A percentile compares a stretch with the other conserved stretches of the same genome.
phyloP scores from a whole-genome alignment of 2,888 invertebrate species.

The Ctenicera cuprea region DNA sequence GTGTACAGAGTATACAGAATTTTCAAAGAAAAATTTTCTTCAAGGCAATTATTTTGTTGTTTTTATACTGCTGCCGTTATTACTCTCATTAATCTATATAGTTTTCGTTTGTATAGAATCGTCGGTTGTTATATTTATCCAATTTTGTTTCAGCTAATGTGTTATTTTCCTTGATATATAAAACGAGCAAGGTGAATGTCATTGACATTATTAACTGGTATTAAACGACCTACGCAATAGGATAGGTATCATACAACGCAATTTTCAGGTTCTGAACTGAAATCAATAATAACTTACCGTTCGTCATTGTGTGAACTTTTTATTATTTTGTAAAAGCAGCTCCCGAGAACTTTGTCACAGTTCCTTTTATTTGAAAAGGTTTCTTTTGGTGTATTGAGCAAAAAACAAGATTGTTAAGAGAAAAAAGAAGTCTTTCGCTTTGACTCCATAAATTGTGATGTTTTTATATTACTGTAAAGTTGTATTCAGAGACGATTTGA shows the following conservation, averaged over 20 bases:
- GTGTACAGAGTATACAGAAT: neutral
- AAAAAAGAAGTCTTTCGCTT: conserved; percentile 15
- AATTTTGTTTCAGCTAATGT: neutral
- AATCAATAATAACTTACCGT: conserved; percentile 24
- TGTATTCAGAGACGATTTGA: too few species aligned
- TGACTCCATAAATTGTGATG: neutral
- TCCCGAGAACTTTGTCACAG: conserved; percentile 19
- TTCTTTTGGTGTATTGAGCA: conserved; percentile 36
- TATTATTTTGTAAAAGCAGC: conserved; percentile 25
- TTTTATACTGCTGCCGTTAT: neutral
- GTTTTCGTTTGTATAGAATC: neutral
- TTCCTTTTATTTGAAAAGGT: conserved; percentile 37
- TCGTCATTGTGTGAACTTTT: conserved; percentile 20
- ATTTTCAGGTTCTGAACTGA: conserved; percentile 28
- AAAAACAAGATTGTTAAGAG: conserved; percentile 31
- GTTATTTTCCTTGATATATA: conserved; percentile 9
- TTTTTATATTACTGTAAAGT: too few species aligned
- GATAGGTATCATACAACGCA: conserved; percentile 22
- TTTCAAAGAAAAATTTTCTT: neutral
- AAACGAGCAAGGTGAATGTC: conserved; percentile 29
- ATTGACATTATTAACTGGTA: conserved; percentile 21
- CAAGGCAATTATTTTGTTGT: conserved; percentile 11
- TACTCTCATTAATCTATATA: conserved; percentile 2
- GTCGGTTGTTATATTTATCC: neutral
- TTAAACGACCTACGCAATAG: conserved; percentile 20